Conservation (phyloP, 2,797 vertebrate genomes). For the Chelmon rostratus region DNA sequence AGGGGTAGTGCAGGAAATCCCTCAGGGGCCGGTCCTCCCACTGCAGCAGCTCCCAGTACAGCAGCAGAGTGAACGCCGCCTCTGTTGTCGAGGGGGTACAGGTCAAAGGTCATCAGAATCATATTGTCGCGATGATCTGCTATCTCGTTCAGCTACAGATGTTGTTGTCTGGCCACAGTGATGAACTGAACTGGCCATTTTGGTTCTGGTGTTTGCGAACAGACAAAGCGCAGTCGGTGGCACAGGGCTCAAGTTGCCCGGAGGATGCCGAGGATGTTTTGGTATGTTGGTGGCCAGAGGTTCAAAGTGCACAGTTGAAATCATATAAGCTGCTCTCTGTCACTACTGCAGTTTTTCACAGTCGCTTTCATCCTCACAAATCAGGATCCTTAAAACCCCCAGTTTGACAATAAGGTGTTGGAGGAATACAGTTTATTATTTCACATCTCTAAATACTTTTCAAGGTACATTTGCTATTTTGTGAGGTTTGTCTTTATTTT, state of each 20-base stretch:
- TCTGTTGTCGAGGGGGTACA: slow-evolving; percentile 81
- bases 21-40: slow-evolving; percentile 98
- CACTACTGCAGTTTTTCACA: background rate
- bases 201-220: slow-evolving; percentile 34
- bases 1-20: slow-evolving; percentile 97
- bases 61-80: slow-evolving; percentile 96
- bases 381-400: background rate
- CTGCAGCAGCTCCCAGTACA: slow-evolving; percentile 98
- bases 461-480: background rate
- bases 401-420: background rate
- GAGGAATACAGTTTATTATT: background rate
- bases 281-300: slow-evolving; percentile 19
- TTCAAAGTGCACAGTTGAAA: slow-evolving; percentile 48
- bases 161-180: slow-evolving; percentile 16
- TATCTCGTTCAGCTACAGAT: slow-evolving; percentile 25
- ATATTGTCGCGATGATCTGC: background rate
- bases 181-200: slow-evolving; percentile 23
- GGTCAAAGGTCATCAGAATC: slow-evolving; percentile 47
- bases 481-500: background rate
- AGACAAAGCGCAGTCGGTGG: slow-evolving; percentile 46
- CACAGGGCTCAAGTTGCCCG: slow-evolving; percentile 17
- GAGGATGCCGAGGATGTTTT: slow-evolving; percentile 20
- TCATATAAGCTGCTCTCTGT: slow-evolving; percentile 6
- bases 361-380: slow-evolving; percentile 1
- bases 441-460: background rate